A percentile compares a stretch with the other conserved stretches of the same genome.
Conservation (phyloP, 2,888 invertebrate species). For the Phalera bucephala region DNA sequence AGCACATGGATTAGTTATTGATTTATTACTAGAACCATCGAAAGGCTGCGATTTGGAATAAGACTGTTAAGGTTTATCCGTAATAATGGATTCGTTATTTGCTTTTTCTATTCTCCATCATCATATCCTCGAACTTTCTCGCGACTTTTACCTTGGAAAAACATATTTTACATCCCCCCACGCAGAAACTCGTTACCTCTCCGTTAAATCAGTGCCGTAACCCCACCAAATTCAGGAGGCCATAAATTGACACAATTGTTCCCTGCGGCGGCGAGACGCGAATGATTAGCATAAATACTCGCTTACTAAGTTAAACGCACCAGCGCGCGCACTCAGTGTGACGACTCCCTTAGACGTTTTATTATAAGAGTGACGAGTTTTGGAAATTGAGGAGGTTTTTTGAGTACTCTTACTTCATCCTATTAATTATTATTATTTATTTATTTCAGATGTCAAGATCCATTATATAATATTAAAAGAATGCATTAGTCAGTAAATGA, state of each 20-base stretch:
- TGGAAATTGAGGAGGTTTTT: neutral
- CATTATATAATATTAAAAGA: too few species aligned
- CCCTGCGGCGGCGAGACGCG: slow-evolving; percentile 43
- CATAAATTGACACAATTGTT: slow-evolving; percentile 64
- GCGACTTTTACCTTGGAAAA: slow-evolving; percentile 26
- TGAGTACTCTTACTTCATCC: too few species aligned
- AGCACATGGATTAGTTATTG: too few species aligned
- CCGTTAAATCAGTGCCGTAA: slow-evolving; percentile 49
- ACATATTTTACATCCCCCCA: slow-evolving; percentile 17
- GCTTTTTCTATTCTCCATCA: too few species aligned
- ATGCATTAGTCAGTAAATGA: too few species aligned
- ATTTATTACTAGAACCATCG: too few species aligned
- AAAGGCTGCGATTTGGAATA: too few species aligned
- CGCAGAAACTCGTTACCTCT: slow-evolving; percentile 37
- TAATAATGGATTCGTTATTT: too few species aligned
- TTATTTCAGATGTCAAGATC: too few species aligned
- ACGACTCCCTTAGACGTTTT: slow-evolving; percentile 1
- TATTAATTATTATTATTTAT: too few species aligned
- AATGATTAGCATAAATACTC: slow-evolving; percentile 65
- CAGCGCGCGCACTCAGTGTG: slow-evolving; percentile 1
- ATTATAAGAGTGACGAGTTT: neutral
- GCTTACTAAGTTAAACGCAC: slow-evolving; percentile 56
- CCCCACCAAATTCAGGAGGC: slow-evolving; percentile 53
- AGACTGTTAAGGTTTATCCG: too few species aligned
- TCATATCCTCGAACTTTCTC: too few species aligned